phyloP scores from a whole-genome alignment of 53 echinoderm and acorn worm species.

The Luidia sarsii region DNA sequence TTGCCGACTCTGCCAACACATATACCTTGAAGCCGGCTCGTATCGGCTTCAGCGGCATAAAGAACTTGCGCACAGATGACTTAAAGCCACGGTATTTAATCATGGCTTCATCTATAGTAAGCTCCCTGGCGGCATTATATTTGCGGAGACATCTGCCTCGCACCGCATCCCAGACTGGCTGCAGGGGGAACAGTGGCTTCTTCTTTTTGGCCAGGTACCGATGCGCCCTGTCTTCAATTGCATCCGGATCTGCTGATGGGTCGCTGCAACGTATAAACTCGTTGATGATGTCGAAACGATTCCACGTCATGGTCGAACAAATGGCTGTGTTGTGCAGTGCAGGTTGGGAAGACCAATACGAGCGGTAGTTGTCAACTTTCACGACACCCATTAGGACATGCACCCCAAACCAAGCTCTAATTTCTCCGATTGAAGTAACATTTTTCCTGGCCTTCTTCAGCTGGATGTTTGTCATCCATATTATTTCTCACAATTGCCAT shows the following conservation, averaged over 20 bases:
- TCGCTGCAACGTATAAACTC: not conserved
- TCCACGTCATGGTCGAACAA: not conserved
- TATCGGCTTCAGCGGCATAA: conserved; percentile 48
- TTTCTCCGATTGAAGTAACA: not conserved
- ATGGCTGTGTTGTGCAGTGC: not conserved
- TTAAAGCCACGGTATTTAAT: conserved; percentile 49
- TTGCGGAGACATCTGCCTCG: not conserved
- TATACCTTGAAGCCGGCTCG: conserved; percentile 43
- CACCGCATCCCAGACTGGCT: too few relatives aligned
- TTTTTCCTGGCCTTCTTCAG: too few relatives aligned
- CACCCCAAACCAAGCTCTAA: not conserved
- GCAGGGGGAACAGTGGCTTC: not conserved
- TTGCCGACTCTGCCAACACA: too few relatives aligned
- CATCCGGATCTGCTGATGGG: not conserved
- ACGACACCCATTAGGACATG: not conserved
- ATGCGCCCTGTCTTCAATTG: not conserved
- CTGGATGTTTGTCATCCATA: too few relatives aligned
- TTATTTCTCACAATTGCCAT: too few relatives aligned
- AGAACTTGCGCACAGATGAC: conserved; percentile 1
- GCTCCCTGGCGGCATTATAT: conserved; percentile 17
- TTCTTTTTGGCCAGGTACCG: too few relatives aligned
- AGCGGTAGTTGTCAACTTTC: not conserved
- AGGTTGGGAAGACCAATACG: conserved; percentile 1
- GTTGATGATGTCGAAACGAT: not conserved
- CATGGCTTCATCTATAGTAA: conserved; percentile 58